Base-by-base conservation (phyloP, 1,140 invertebrate species). In the Heliconius nattereri region DNA sequence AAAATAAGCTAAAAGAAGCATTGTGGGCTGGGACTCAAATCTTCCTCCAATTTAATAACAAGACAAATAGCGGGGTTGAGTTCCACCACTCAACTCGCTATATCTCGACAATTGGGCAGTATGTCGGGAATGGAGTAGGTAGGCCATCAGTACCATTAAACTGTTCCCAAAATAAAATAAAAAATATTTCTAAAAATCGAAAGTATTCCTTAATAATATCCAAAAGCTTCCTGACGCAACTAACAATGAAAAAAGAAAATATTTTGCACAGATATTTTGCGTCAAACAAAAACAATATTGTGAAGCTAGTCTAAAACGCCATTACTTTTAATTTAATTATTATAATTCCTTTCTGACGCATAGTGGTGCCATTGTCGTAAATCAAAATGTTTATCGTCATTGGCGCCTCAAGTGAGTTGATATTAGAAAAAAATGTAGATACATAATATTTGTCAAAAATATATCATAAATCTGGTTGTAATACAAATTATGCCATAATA, bases 311-410 rank as follows among this genome's bases (percentile, higher is more conserved):
- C 3, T 66, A 29, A 13, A 66, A 66, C 60, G 26, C 60, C 23
- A 66, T 66, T 29, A 26, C 3, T 29, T 66, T 66, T 66, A 66
- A 66, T 66, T 66, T 29, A 29, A 66, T 66, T 66, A 66, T 13
- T 66, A 16, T 66, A 66, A 66, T 16, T 66, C 26, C 60, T 26
- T 29, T 66, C 9, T 66, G 60, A 66, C 60, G 60, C 60, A 66
- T 66, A 29, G 23, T 29, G 6, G 60, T 66, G 60, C 23, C n/a
- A 66, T 19, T 29, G 60, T 66, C 60, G 60, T 66, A 66, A 81
- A 72, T 72, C 35, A 72, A 72, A 72, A 40, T 7, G 13, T 66
- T 66, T 66, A 2, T 66, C 23, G 60, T 66, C 60, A 13, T 66
- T 66, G 60, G 60, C 60, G 60, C 60, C 60, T 66, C 60, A 23